Base-by-base conservation (phyloP, 2,113 vertebrate species). In the Apteryx owenii region DNA sequence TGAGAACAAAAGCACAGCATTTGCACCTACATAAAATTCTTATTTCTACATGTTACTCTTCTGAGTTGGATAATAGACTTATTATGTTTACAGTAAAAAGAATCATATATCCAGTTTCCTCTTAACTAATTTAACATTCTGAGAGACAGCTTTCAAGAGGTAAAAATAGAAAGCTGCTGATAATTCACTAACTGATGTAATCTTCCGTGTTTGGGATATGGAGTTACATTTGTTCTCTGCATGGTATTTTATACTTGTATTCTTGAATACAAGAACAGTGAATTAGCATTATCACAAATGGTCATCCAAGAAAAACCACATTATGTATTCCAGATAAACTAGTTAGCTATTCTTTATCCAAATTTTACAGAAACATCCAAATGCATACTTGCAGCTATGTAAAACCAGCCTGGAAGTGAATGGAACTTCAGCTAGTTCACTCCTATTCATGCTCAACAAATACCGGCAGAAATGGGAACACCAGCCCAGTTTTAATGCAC, bases 171-270 rank as follows among this genome's bases (percentile, higher is more conserved):
- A 95, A 94, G 70, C 38, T 69, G 40, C 20, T 20, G 64, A 36
- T 94, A 71, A 89, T 93, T 89, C 82, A 81, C 46, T 66, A 78
- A 87, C 86, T 71, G 76, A 90, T 94, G 87, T 65, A 75, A 90
- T 93, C 92, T 95, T 93, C 21, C 17, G 40, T 86, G 21, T 54
- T 86, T 78, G 77, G 80, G 82, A 84, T 94, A 90, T 64, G 72
- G 68, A 92, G 36, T 92, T 91, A 92, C 65, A 71, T 78, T 95
- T 77, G 62, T 50, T 77, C 90, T 95, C 85, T 87, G 51, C 33
- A 40, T 0, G 0, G 75, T 25, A 90, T 77, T 95, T 91, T 81
- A 85, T 93, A 88, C 22, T n/a, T 0, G 0, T 89, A 81, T 53
- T 13, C 78, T 44, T 58, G 48, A 95, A 89, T 9, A 71, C 51